Evolutionary conservation across 2,888 invertebrate genomes (phyloP), one percentile per base, ranked within the genome.

Genomic region (Chrysolina haemoptera): DNA sequence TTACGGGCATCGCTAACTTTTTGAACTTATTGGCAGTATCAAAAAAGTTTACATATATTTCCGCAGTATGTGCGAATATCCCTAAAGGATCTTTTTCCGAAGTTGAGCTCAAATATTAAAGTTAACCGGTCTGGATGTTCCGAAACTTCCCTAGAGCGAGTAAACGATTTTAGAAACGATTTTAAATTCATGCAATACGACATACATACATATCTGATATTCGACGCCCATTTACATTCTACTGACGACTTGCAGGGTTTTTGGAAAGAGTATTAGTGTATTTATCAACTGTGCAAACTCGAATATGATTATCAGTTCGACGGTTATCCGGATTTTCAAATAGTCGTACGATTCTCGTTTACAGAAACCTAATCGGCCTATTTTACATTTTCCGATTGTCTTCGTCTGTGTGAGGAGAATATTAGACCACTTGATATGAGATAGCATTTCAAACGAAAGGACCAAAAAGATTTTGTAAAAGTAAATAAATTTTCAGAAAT

Each of bases 1-100:
- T 59, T 59, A 59, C 35, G 22, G 59, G 35, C 14, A 27, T 12
- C 16, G 59, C 35, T 59, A 59, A 59, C 27, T 59, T 59, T 59
- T 35, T 14, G 11, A 59, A 59, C 59, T 48, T 48, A 65, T 48
- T 48, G 27, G 22, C 65, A 65, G 20, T 18, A 65, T 46, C 65
- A 43, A 65, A 65, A 63, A 65, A 65, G 65, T 65, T 65, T 48
- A 46, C 22, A 65, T 65, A n/a, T n/a, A 65, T 65, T 65, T 48
- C 65, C 48, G 22, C 22, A 65, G 48, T 48, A 16, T 65, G 20
- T 65, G 43, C 12, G 65, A 65, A 48, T 18, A 40, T 48, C 46
- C 20, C n/a, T 14, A 6, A 22, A 11, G 20, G n/a, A 41, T 43
- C 14, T 20, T 64, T 41, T 18, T 0, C 48, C 10, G 22, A 46